A percentile compares a stretch with the other conserved stretches of the same genome.
These are phyloP conservation scores for Pocillopora verrucosa DNA, from an alignment of 64 coral and sea anemone species.

Conservation along the genomic window DNA sequence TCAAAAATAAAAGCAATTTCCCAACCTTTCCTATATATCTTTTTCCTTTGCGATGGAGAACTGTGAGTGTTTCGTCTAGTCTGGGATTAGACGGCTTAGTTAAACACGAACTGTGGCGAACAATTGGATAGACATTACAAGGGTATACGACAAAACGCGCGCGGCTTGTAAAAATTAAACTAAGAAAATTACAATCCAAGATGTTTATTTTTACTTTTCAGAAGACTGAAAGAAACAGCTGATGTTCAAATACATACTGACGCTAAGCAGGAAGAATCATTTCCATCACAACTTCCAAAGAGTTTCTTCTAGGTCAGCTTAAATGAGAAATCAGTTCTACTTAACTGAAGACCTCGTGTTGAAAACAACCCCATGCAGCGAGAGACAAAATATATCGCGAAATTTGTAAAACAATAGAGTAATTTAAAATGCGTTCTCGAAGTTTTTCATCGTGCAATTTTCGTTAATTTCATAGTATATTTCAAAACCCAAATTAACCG, in stretches of 20 bases:
- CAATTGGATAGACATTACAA: conserved; percentile 19
- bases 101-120: background rate
- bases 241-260: background rate
- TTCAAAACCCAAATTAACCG: no score
- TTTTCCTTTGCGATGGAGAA: background rate
- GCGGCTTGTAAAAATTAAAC: background rate
- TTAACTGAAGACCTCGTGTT: background rate
- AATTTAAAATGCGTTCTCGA: background rate
- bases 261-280: background rate
- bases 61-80: background rate
- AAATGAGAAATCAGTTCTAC: background rate
- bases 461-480: background rate
- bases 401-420: background rate
- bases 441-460: background rate
- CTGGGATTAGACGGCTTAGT: conserved; percentile 11
- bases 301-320: background rate
- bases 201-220: no score
- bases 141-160: background rate
- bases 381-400: background rate
- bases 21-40: no score
- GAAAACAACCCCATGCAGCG: background rate
- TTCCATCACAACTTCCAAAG: background rate
- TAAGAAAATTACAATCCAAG: background rate
- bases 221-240: background rate
- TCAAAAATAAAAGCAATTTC: background rate